Conservation (phyloP, 2,888 invertebrate genomes). For the Epistrophe eligans region DNA sequence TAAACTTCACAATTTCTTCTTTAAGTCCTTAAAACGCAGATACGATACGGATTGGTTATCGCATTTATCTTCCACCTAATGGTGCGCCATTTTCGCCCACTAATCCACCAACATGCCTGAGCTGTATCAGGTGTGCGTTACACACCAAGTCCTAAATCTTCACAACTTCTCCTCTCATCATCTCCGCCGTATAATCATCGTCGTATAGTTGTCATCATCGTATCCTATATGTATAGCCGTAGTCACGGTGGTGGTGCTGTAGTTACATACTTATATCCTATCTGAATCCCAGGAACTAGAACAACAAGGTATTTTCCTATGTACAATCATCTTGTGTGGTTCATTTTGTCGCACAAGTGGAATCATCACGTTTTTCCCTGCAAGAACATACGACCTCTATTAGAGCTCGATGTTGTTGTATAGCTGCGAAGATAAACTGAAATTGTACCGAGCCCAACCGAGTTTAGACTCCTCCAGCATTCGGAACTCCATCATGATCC, state of each 20-base stretch:
- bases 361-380: conserved; percentile 73
- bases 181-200: conserved; percentile 11
- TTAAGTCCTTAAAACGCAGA: conserved; percentile 36
- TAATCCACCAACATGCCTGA: conserved; percentile 48
- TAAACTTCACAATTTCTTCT: background rate
- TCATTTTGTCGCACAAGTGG: conserved; percentile 75
- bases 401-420: conserved; percentile 43
- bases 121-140: conserved; percentile 65
- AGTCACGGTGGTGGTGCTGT: conserved; percentile 12
- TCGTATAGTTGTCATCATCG: conserved; percentile 16
- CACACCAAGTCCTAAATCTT: conserved; percentile 56
- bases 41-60: conserved; percentile 21
- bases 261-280: conserved; percentile 8
- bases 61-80: conserved; percentile 69
- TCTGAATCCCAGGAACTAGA: conserved; percentile 59
- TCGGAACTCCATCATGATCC: conserved; percentile 30
- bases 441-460: background rate
- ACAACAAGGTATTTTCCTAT: conserved; percentile 13
- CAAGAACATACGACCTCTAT: conserved; percentile 55
- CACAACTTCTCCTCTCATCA: conserved; percentile 25
- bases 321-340: conserved; percentile 67
- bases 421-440: conserved; percentile 6
- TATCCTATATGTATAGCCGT: background rate
- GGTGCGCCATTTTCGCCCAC: conserved; percentile 72
- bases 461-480: conserved; percentile 22